Evolutionary conservation across 2,113 vertebrate genomes (phyloP).

Genomic region (Etheostoma cragini): DNA sequence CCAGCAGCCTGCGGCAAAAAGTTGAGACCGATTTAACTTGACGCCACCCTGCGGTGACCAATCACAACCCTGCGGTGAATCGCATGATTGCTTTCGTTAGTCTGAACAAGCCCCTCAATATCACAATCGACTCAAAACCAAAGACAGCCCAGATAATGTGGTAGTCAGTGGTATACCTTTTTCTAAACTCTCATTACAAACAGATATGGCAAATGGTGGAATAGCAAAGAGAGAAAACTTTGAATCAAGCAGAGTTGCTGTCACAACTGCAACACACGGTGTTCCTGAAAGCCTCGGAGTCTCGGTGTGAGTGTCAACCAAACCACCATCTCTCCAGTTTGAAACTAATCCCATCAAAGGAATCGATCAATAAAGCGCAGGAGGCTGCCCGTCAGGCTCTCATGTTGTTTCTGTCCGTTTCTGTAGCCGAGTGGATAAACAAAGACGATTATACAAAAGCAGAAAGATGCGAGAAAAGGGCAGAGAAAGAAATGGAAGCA

Average conservation of each 20-base stretch:
- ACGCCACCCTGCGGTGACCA: too few species aligned
- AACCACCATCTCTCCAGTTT: slow-evolving; percentile 16
- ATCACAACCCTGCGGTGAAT: too few species aligned
- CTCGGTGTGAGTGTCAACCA: background rate
- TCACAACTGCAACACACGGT: background rate
- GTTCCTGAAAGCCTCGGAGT: slow-evolving; percentile 1
- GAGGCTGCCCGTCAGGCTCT: slow-evolving; percentile 6
- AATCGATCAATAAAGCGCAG: slow-evolving; percentile 19
- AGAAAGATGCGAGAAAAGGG: background rate
- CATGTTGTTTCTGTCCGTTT: background rate
- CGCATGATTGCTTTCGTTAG: too few species aligned
- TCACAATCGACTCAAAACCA: too few species aligned
- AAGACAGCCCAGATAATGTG: too few species aligned
- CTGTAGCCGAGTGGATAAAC: background rate
- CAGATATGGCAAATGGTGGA: background rate
- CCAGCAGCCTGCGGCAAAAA: too few species aligned
- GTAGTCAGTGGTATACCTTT: too few species aligned
- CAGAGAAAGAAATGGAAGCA: background rate
- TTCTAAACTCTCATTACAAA: background rate
- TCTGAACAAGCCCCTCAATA: too few species aligned
- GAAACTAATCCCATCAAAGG: slow-evolving; percentile 35
- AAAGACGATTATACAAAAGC: background rate
- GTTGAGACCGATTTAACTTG: too few species aligned
- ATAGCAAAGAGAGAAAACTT: background rate
- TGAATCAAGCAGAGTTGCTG: slow-evolving; percentile 1